Conservation (phyloP, 2,888 invertebrate species). For the Heliconius charithonia region DNA sequence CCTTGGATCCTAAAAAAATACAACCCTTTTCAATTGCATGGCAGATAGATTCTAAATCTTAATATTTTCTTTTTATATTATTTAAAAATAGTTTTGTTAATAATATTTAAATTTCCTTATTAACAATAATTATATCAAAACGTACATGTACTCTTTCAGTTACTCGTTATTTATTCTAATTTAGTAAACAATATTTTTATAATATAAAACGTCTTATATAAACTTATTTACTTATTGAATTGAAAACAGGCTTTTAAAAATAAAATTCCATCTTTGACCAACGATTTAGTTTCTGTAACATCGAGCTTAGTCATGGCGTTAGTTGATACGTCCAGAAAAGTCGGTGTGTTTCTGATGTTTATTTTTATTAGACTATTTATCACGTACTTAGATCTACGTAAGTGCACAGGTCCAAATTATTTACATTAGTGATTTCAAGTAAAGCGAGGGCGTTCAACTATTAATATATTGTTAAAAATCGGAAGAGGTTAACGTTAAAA, state of each 20-base stretch:
- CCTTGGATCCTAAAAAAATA: slow-evolving; percentile 9
- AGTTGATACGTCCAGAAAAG: not conserved
- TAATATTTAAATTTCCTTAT: too few species aligned
- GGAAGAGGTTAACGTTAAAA: too few species aligned
- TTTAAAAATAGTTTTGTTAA: too few species aligned
- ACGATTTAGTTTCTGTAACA: not conserved
- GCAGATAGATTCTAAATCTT: not conserved
- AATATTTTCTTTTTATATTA: not conserved
- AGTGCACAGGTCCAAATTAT: not conserved
- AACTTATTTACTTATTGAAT: too few species aligned
- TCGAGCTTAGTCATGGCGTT: not conserved
- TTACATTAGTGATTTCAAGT: not conserved
- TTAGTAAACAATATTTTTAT: too few species aligned
- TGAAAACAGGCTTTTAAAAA: not conserved
- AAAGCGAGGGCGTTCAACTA: not conserved
- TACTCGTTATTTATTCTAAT: too few species aligned
- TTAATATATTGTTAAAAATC: too few species aligned
- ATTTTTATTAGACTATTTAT: not conserved
- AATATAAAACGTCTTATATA: not conserved
- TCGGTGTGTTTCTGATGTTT: not conserved
- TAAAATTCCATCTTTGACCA: not conserved
- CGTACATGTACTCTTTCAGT: too few species aligned
- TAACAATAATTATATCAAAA: too few species aligned
- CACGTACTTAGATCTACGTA: not conserved
- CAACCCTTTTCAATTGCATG: not conserved